Conservation (phyloP, 2,888 invertebrate species). For the Dione vanillae region DNA sequence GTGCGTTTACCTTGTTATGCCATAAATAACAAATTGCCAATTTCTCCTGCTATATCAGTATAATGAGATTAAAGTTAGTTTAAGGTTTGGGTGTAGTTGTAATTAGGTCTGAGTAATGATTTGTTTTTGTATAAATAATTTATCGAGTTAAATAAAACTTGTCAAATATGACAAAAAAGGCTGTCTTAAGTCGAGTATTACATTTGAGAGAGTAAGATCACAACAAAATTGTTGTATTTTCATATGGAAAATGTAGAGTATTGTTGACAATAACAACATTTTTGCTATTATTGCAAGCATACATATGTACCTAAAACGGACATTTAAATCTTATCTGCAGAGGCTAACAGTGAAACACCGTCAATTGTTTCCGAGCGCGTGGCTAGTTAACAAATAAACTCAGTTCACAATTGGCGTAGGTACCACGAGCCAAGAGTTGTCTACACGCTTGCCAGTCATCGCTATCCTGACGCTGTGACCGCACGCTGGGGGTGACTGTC, state of each 20-base stretch:
- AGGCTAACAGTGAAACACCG: constrained; percentile 68
- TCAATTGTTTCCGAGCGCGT: constrained; percentile 83
- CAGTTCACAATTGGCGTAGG: constrained; percentile 79
- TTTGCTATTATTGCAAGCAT: constrained; percentile 32
- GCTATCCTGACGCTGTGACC: constrained; percentile 72
- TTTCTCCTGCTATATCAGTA: too few relatives aligned
- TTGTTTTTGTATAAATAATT: background rate
- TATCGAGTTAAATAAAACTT: background rate
- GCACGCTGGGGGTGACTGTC: constrained; percentile 61
- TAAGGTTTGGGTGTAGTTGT: constrained; percentile 13
- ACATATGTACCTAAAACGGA: constrained; percentile 53
- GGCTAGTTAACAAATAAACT: constrained; percentile 82
- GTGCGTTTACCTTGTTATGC: too few relatives aligned
- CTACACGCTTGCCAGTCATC: constrained; percentile 71
- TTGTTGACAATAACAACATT: background rate
- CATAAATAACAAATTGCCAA: too few relatives aligned
- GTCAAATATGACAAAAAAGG: background rate
- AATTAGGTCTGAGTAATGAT: background rate
- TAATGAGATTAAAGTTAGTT: too few relatives aligned
- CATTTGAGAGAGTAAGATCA: background rate
- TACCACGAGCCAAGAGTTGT: constrained; percentile 66
- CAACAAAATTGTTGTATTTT: background rate
- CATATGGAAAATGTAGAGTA: background rate
- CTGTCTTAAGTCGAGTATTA: background rate
- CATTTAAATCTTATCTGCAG: constrained; percentile 76